These are phyloP conservation scores for Eupeodes luniger DNA, from an alignment of 2,888 invertebrate species.

Conservation along the genomic window DNA sequence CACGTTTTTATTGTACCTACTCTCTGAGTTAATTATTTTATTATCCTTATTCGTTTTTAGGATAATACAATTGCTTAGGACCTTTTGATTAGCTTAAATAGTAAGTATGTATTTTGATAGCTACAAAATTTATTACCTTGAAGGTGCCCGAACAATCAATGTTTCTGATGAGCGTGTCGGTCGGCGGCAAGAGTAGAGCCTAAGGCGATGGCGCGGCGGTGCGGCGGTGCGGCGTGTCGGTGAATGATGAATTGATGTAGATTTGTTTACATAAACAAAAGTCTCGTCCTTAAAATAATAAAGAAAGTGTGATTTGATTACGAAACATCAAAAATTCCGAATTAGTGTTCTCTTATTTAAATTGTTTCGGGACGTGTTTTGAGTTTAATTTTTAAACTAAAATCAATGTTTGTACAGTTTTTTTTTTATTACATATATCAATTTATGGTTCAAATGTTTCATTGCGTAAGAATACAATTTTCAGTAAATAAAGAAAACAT, in stretches of 20 bases:
- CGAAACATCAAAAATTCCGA: not conserved
- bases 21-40: slow-evolving; percentile 13
- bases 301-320: not conserved
- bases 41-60: slow-evolving; percentile 48
- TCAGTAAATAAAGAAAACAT: not conserved
- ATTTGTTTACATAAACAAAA: not conserved
- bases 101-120: slow-evolving; percentile 26
- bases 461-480: not conserved
- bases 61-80: slow-evolving; percentile 48
- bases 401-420: not conserved
- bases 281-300: not conserved
- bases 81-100: slow-evolving; percentile 6
- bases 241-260: not conserved
- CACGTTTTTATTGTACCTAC: not conserved
- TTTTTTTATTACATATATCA: too few species aligned
- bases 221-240: not conserved
- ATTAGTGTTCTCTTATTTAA: not conserved
- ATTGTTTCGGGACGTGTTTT: not conserved
- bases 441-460: not conserved
- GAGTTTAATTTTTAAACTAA: not conserved
- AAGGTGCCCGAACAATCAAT: slow-evolving; percentile 28
- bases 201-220: not conserved
- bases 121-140: slow-evolving; percentile 58
- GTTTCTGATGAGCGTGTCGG: not conserved
- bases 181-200: too few species aligned